Percentiles rank a stretch among this genome's conserved stretches.
phyloP scores from a whole-genome alignment of 2,113 vertebrate genomes.

The Microcebus lehilahytsara region DNA sequence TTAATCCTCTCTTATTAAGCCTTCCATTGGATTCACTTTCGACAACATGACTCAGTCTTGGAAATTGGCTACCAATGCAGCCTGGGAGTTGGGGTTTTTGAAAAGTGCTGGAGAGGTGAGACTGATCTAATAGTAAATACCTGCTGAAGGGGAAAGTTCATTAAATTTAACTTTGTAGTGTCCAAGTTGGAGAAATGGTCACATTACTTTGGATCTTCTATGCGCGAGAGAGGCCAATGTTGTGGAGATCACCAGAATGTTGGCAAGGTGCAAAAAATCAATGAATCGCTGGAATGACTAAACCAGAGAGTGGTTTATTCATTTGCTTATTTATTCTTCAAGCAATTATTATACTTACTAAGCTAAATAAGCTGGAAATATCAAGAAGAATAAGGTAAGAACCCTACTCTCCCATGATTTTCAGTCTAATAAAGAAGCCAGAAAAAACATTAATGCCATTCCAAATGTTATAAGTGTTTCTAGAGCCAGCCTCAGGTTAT shows the following conservation, averaged over 20 bases:
- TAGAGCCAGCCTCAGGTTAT: not conserved
- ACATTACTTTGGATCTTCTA: not conserved
- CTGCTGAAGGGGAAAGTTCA: not conserved
- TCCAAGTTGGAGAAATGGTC: conserved; percentile 5
- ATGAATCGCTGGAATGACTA: not conserved
- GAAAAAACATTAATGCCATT: not conserved
- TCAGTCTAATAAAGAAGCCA: not conserved
- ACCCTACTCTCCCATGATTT: not conserved
- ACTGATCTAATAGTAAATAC: conserved; percentile 25
- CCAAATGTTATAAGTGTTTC: not conserved
- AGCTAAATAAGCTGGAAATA: not conserved
- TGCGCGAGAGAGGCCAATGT: not conserved
- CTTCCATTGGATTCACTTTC: conserved; percentile 21
- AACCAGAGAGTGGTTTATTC: not conserved
- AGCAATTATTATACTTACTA: not conserved
- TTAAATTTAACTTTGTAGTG: conserved; percentile 31
- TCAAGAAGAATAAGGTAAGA: conserved; percentile 9
- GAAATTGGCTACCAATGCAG: conserved; percentile 13
- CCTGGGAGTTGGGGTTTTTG: not conserved
- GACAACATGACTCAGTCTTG: conserved; percentile 44
- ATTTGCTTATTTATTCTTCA: conserved; percentile 43
- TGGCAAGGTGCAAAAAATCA: not conserved
- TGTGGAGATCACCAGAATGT: not conserved
- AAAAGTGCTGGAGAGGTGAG: not conserved
- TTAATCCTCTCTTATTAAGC: conserved; percentile 6